Evolutionary conservation across 2,888 invertebrate genomes (phyloP), one percentile per base, ranked within the genome.

Genomic region (Drosophila rellima): DNA sequence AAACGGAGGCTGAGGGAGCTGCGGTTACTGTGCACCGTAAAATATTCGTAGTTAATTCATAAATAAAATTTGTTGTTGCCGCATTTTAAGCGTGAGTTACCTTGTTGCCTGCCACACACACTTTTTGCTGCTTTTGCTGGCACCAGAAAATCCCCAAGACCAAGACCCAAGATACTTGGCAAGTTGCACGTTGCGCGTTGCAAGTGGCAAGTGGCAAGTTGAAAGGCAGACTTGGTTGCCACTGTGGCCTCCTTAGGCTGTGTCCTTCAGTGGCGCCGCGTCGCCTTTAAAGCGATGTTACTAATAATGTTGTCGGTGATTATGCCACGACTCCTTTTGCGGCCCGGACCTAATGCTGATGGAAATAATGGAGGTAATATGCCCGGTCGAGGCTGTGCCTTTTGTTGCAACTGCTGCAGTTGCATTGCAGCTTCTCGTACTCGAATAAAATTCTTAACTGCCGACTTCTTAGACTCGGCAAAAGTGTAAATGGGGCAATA

Each of bases 41-140:
- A 71, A 45, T 54, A 73, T 61, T 50, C 65, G 55, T 51, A 64
- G 73, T 77, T 77, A 77, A 78, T 80, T 72, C 73, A 69, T 73
- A 78, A 78, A 80, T 64, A 62, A 66, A 81, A 70, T 78, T 62
- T 65, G 73, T 67, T 73, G 62, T 45, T 62, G 67, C 62, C 50
- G 62, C 62, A 54, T 59, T 70, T 64, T 56, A 67, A 80, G 61
- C 62, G 70, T 48, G 60, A 64, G 51, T 67, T 66, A 78, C 59
- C 60, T 66, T 47, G 63, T 42, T 59, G 35, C 54, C 40, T 42
- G 37, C 47, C 40, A 44, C 37, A 55, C 37, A 44, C 35, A 26
- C 11, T 52, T 39, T 55, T 42, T 47, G 47, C 26, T 39, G 40
- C 66, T 18, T 47, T 54, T 51, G 1, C 26, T 35, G 18, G 17